These are phyloP conservation scores for Ypsolopha scabrella DNA, from an alignment of 2,888 invertebrate species.

Conservation along the genomic window DNA sequence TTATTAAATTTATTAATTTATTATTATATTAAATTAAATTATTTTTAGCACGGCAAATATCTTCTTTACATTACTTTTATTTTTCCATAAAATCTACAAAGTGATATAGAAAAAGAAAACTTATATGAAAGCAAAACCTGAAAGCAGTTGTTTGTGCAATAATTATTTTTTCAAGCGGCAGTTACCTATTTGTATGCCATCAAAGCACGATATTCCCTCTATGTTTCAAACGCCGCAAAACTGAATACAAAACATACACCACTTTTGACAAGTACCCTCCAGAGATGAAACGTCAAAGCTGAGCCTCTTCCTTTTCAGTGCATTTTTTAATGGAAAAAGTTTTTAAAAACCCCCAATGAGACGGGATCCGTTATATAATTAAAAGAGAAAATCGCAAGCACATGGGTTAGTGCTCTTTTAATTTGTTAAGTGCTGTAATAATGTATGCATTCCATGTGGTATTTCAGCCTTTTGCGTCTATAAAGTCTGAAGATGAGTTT, in stretches of 20 bases:
- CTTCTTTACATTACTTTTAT: too few relatives aligned
- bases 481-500: too few relatives aligned
- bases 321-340: conserved; percentile 34
- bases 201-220: conserved; percentile 1
- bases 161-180: not conserved
- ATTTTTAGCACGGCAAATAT: too few relatives aligned
- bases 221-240: conserved; percentile 16
- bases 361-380: not conserved
- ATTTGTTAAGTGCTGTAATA: not conserved
- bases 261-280: conserved; percentile 34
- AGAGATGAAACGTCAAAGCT: conserved; percentile 47
- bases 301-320: conserved; percentile 54
- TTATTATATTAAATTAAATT: too few relatives aligned
- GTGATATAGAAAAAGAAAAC: too few relatives aligned
- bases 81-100: too few relatives aligned
- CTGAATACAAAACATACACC: conserved; percentile 30
- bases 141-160: too few relatives aligned
- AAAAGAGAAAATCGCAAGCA: conserved; percentile 16
- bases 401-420: not conserved
- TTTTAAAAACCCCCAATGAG: not conserved
- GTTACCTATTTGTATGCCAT: not conserved
- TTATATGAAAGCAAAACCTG: too few relatives aligned
- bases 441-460: too few relatives aligned
- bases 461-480: too few relatives aligned
- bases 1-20: too few relatives aligned